Evolutionary conservation across 1,140 invertebrate species (phyloP).

Genomic region (Drosophila melanica): DNA sequence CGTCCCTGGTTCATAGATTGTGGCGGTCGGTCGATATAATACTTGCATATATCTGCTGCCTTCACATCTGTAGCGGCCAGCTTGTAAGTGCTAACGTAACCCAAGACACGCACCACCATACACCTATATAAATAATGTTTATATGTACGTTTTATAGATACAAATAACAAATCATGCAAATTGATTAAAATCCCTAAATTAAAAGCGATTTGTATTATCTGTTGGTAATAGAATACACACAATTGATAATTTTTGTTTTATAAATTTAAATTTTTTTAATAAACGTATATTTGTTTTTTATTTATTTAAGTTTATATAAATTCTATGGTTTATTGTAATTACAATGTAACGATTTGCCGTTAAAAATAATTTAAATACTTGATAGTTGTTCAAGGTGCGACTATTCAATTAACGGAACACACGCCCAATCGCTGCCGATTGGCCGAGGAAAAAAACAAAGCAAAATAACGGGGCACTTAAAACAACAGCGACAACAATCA

Average conservation of each 20-base stretch:
- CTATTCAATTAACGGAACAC: background rate
- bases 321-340: too few species aligned
- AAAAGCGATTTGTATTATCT: too few species aligned
- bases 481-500: constrained; percentile 24
- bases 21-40: constrained; percentile 9
- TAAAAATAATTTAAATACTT: background rate
- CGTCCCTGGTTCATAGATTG: background rate
- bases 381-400: background rate
- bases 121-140: background rate
- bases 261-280: too few species aligned
- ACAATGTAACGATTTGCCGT: too few species aligned
- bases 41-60: background rate
- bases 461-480: constrained; percentile 39
- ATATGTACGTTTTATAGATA: too few species aligned
- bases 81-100: background rate
- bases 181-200: too few species aligned
- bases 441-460: constrained; percentile 54
- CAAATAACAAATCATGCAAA: too few species aligned
- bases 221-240: too few species aligned
- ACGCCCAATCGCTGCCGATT: constrained; percentile 39
- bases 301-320: too few species aligned
- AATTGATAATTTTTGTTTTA: too few species aligned
- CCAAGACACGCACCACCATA: constrained; percentile 6
- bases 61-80: background rate
- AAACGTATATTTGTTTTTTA: too few species aligned